A percentile compares a stretch with the other conserved stretches of the same genome.
Conservation (phyloP, 1,140 invertebrate genomes). For the Wasmannia auropunctata region DNA sequence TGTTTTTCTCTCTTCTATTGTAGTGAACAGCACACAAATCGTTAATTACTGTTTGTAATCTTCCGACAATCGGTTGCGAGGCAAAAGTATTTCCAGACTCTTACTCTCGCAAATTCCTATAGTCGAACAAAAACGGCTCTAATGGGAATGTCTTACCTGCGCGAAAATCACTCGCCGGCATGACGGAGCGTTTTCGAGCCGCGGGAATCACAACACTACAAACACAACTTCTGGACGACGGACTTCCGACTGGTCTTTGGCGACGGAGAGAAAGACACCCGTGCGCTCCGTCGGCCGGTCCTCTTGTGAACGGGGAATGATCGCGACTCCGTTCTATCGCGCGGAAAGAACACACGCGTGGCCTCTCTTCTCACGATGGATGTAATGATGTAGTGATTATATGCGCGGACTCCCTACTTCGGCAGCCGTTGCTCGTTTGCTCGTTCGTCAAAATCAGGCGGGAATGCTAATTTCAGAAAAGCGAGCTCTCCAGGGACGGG, state of each 20-base stretch:
- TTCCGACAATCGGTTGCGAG: background rate
- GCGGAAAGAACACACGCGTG: slow-evolving; percentile 36
- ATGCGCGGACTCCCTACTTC: background rate
- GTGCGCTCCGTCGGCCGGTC: slow-evolving; percentile 30
- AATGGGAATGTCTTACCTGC: slow-evolving; percentile 48
- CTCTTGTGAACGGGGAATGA: slow-evolving; percentile 51
- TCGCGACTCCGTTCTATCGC: slow-evolving; percentile 61
- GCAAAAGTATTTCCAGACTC: background rate
- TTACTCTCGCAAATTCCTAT: background rate
- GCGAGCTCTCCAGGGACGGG: no score
- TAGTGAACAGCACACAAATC: background rate
- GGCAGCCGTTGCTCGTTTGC: background rate
- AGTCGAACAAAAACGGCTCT: background rate
- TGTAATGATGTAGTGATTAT: slow-evolving; percentile 20
- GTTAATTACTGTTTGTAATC: background rate
- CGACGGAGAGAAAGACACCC: background rate
- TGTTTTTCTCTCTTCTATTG: background rate
- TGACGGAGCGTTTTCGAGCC: background rate
- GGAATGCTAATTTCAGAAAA: slow-evolving; percentile 25
- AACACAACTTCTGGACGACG: background rate
- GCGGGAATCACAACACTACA: slow-evolving; percentile 11
- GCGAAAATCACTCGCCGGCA: slow-evolving; percentile 49
- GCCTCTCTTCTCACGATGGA: slow-evolving; percentile 24
- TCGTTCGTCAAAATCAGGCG: background rate
- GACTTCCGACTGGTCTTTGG: background rate